Conservation (phyloP, 2,113 vertebrate species). For the Psilopogon haemacephalus region DNA sequence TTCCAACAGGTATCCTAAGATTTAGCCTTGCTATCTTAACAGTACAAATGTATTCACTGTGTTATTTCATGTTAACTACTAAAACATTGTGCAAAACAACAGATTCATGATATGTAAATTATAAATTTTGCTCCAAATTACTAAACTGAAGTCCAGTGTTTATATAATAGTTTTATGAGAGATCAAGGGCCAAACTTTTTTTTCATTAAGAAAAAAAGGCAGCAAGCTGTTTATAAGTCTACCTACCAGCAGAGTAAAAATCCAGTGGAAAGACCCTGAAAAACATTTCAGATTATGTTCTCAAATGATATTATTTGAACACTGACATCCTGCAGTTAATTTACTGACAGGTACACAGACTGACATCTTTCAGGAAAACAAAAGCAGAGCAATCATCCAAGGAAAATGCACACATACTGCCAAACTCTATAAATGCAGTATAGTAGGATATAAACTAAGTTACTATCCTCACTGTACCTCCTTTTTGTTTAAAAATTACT, state of each 20-base stretch:
- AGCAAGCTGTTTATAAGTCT: neutral
- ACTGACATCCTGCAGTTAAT: neutral
- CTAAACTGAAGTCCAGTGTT: neutral
- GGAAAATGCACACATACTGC: neutral
- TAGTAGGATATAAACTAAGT: neutral
- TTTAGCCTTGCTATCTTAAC: neutral
- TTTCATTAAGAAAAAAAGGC: neutral
- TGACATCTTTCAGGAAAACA: neutral
- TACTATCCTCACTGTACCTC: neutral
- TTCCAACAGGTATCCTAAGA: neutral
- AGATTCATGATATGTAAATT: neutral
- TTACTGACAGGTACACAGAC: neutral
- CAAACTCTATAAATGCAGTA: neutral
- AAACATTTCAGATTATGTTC: neutral
- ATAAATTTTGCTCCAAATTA: neutral
- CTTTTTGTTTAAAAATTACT: neutral
- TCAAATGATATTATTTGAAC: neutral
- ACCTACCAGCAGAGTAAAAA: neutral
- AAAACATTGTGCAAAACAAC: neutral
- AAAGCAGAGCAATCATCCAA: neutral
- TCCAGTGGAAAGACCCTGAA: neutral
- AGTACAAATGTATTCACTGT: neutral
- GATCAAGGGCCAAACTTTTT: neutral
- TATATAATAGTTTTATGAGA: neutral
- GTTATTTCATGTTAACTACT: neutral